Percentiles rank a stretch among this genome's conserved stretches.
These are phyloP conservation scores for Anguilla japonica DNA, from an alignment of 2,113 vertebrate genomes.

Conservation along the genomic window DNA sequence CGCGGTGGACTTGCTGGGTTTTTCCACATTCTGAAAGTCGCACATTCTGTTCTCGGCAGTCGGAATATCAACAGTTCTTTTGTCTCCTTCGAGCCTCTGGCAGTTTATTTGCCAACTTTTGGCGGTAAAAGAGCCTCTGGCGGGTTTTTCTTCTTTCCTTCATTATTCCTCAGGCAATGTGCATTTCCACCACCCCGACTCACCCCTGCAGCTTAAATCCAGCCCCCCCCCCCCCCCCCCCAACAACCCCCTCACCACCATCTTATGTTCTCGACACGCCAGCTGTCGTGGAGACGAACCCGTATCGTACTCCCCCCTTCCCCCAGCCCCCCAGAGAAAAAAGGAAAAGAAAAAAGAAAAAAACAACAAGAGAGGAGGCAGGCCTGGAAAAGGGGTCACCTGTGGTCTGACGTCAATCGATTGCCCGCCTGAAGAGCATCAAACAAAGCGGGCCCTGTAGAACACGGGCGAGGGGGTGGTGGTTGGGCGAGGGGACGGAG, in stretches of 20 bases:
- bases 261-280: neutral
- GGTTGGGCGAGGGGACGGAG: neutral
- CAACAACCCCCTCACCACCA: neutral
- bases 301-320: too few relatives aligned
- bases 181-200: too few relatives aligned
- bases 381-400: neutral
- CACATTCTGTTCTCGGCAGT: constrained; percentile 1
- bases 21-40: too few relatives aligned
- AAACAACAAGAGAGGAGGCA: neutral
- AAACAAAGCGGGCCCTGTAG: neutral
- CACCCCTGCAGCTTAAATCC: neutral
- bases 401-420: neutral
- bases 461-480: neutral
- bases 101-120: constrained; percentile 12
- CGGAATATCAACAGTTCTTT: neutral
- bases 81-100: neutral
- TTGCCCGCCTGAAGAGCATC: neutral
- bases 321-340: too few relatives aligned
- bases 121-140: neutral
- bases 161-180: neutral
- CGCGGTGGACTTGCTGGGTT: too few relatives aligned
- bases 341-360: neutral
- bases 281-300: too few relatives aligned
- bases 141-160: neutral
- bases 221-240: neutral